Evolutionary conservation across 1,140 invertebrate genomes (phyloP), one percentile per base, ranked within the genome.

Genomic region (Dreissena rostriformis): DNA sequence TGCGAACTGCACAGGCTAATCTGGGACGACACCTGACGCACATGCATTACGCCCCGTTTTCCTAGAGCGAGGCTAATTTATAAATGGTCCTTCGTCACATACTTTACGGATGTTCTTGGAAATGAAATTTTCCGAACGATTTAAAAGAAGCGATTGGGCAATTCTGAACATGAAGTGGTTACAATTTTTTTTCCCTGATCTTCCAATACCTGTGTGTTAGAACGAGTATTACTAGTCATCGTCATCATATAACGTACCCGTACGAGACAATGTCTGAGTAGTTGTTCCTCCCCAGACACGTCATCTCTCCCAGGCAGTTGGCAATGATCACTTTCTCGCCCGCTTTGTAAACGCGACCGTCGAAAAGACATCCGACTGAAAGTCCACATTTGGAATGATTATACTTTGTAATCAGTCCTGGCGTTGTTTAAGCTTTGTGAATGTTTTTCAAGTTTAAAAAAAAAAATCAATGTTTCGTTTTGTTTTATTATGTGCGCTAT

Each of bases 321-420:
- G 52, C 39, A 29, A 86, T 82, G 12, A 76, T 82, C 12, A 86
- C 72, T 8, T 68, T 78, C 24, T 82, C 73, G 7, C 79, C 74
- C 0, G 61, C 57, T 22, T n/a, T 39, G 68, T 86, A 86, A 67
- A 86, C 80, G 22, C 28, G 53, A 0, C 85, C 85, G 53, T 86
- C 85, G 77, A 77, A 82, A 63, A 86, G 68, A 52, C 85, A 86
- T 24, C 79, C 85, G n/a, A 19, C 85, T 86, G 66, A 11, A 86
- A 78, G 15, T 68, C 22, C 24, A n/a, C 57, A 63, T 5, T 63
- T 19, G 2, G 39, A 39, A 39, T 39, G 39, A 39, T 39, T 39
- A 5, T 39, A 39, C 2, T 39, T 39, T 39, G 8, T 8, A 39
- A 39, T 39, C 39, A 39, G 4, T 2, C 39, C 39, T 22, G 61